Conservation (phyloP, 2,888 invertebrate species). For the Escarpia spicata region DNA sequence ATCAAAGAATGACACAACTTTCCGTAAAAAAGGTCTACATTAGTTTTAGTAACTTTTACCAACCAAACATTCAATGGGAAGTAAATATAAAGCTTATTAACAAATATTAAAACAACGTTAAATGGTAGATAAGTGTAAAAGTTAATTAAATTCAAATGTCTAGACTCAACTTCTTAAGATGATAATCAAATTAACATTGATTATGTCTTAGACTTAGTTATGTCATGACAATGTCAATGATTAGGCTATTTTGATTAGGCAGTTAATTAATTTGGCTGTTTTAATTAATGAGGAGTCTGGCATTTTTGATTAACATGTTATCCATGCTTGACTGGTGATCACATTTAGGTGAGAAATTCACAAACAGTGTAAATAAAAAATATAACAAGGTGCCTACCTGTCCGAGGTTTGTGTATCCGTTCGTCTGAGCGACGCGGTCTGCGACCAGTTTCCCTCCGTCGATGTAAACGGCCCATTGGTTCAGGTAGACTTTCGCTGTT, state of each 20-base stretch:
- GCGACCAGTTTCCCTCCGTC: conserved; percentile 55
- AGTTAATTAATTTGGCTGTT: background rate
- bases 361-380: background rate
- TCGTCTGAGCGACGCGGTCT: conserved; percentile 50
- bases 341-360: background rate
- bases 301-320: background rate
- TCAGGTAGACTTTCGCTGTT: conserved; percentile 29
- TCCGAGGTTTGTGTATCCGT: conserved; percentile 51
- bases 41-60: background rate
- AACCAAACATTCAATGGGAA: background rate
- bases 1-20: background rate
- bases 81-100: background rate
- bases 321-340: background rate
- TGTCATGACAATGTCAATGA: too few relatives aligned
- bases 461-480: conserved; percentile 61
- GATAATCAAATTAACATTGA: background rate
- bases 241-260: background rate
- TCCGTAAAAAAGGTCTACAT: background rate
- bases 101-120: background rate
- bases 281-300: background rate
- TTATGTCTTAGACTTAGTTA: background rate
- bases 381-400: conserved; percentile 29
- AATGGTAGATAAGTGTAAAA: too few relatives aligned
- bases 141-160: too few relatives aligned
- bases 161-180: too few relatives aligned